phyloP scores from a whole-genome alignment of 2,113 vertebrate genomes.

The Protobothrops mucrosquamatus region DNA sequence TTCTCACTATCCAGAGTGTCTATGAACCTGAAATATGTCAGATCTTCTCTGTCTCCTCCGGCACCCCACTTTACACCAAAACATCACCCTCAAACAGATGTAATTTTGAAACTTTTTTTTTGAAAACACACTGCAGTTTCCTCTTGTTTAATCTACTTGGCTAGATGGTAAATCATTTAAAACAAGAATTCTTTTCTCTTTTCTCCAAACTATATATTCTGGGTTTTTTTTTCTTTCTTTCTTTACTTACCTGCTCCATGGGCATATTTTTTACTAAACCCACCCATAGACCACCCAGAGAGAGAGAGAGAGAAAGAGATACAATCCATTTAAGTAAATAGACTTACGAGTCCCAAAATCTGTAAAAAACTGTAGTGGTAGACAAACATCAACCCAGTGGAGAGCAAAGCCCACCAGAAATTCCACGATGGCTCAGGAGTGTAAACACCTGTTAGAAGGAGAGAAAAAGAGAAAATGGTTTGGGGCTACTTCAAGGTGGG shows the following conservation, averaged over 20 bases:
- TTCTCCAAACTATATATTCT: background rate
- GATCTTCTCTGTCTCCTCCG: background rate
- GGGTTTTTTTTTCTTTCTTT: background rate
- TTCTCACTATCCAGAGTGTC: background rate
- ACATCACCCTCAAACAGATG: background rate
- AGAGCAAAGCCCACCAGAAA: constrained; percentile 94
- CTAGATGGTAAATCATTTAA: background rate
- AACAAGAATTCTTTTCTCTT: background rate
- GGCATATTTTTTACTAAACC: background rate
- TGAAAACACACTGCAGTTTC: background rate
- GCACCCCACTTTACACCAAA: background rate
- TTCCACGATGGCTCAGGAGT: constrained; percentile 89
- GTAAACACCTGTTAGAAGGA: constrained; percentile 82
- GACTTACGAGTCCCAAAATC: constrained; percentile 91
- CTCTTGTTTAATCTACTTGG: background rate
- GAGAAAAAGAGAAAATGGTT: background rate
- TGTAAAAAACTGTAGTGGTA: constrained; percentile 95
- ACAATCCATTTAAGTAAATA: background rate
- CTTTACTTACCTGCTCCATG: background rate
- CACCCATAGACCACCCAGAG: background rate
- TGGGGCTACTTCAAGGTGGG: constrained; percentile 1
- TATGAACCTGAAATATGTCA: background rate
- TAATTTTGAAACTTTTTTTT: background rate
- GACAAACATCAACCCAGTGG: constrained; percentile 93
- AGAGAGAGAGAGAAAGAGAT: background rate